Percentiles rank a stretch among this genome's conserved stretches.
Conservation (phyloP, 2,888 invertebrate species). For the Andrena hattorfiana region DNA sequence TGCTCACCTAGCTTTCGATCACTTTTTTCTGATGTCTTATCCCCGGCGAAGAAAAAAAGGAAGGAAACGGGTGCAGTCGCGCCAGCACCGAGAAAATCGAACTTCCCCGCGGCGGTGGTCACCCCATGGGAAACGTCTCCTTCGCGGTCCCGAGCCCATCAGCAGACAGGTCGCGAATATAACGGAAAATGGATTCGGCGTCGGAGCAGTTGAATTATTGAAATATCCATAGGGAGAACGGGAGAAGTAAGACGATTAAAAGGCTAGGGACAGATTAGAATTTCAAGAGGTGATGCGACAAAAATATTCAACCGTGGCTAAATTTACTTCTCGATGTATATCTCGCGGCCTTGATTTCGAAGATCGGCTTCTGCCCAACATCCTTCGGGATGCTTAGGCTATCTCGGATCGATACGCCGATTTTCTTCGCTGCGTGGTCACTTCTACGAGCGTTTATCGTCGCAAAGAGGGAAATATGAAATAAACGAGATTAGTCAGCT, state of each 20-base stretch:
- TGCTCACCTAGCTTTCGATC: slow-evolving; percentile 52
- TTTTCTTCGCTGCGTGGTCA: neutral
- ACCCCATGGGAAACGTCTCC: neutral
- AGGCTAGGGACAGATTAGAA: slow-evolving; percentile 42
- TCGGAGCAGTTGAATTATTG: slow-evolving; percentile 39
- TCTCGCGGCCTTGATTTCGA: slow-evolving; percentile 73
- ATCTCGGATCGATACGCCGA: neutral
- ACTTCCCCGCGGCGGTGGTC: neutral
- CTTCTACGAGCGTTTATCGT: neutral
- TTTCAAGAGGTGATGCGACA: slow-evolving; percentile 34
- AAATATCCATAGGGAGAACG: slow-evolving; percentile 6
- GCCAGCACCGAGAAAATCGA: neutral
- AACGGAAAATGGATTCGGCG: slow-evolving; percentile 26
- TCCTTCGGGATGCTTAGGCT: neutral
- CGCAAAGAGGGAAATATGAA: too few species aligned
- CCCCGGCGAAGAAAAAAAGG: neutral
- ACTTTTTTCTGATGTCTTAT: slow-evolving; percentile 18
- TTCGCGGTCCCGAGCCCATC: neutral
- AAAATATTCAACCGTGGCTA: slow-evolving; percentile 50
- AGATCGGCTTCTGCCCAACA: slow-evolving; percentile 25
- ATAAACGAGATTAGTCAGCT: too few species aligned
- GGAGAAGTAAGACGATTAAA: slow-evolving; percentile 37
- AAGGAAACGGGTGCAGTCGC: too few species aligned
- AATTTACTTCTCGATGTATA: slow-evolving; percentile 51
- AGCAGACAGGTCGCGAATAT: neutral